phyloP scores from a whole-genome alignment of 2,113 vertebrate genomes.

The Numida meleagris region DNA sequence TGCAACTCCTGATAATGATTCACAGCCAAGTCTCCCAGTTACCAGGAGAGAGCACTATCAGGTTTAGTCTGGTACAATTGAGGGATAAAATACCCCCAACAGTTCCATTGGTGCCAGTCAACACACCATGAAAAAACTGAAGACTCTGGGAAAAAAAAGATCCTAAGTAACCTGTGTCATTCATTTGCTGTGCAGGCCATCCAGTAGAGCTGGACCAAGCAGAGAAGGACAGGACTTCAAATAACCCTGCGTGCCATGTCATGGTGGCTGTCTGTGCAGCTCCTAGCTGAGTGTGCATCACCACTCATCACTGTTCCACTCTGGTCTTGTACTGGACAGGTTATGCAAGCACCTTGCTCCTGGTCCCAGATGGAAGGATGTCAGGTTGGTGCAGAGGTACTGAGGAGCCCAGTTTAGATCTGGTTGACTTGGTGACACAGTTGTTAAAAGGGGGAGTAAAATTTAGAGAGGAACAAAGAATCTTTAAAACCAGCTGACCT shows the following conservation, averaged over 20 bases:
- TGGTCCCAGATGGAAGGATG: not conserved
- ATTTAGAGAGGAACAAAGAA: not conserved
- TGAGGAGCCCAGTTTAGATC: not conserved
- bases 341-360: not conserved
- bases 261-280: no score
- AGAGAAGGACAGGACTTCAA: not conserved
- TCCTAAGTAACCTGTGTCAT: no score
- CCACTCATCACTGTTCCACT: accelerated
- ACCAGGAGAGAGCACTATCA: not conserved
- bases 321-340: not conserved
- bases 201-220: not conserved
- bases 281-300: not conserved
- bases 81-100: no score
- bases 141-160: not conserved
- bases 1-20: accelerated
- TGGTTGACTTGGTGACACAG: not conserved
- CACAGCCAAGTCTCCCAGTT: not conserved
- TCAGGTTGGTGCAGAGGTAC: not conserved
- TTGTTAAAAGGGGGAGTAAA: not conserved
- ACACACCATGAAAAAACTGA: accelerated
- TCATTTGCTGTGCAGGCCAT: not conserved
- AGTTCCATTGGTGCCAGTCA: accelerated
- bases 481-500: not conserved
- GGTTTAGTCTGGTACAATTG: not conserved
- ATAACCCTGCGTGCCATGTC: accelerated